Percentiles rank a stretch among this genome's conserved stretches.
phyloP scores from a whole-genome alignment of 1,140 invertebrate genomes.

The Pantala flavescens region DNA sequence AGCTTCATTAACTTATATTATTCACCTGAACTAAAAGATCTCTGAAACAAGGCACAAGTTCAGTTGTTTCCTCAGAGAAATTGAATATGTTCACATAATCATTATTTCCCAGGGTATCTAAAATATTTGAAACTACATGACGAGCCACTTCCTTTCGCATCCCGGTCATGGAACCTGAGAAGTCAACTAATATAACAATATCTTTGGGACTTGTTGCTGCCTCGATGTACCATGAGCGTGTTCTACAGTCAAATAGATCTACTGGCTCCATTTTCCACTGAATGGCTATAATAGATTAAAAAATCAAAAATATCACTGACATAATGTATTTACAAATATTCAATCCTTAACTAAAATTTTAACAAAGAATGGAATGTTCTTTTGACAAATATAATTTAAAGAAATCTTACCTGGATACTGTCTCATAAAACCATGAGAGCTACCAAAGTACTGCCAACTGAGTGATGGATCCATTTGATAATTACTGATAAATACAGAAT shows the following conservation, averaged over 20 bases:
- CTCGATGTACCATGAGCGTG: slow-evolving; percentile 90
- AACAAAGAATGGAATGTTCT: not conserved
- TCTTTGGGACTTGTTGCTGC: slow-evolving; percentile 95
- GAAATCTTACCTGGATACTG: slow-evolving; percentile 69
- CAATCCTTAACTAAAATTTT: no score
- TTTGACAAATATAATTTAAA: slow-evolving; percentile 1
- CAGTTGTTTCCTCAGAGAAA: slow-evolving; percentile 63
- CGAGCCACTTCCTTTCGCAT: slow-evolving; percentile 84
- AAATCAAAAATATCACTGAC: no score
- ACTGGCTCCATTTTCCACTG: slow-evolving; percentile 44
- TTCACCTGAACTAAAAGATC: slow-evolving; percentile 71
- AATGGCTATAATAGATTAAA: slow-evolving; percentile 1
- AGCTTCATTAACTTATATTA: not conserved
- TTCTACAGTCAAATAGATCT: slow-evolving; percentile 80
- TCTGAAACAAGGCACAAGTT: slow-evolving; percentile 78
- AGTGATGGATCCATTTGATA: slow-evolving; percentile 77
- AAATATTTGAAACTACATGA: slow-evolving; percentile 86
- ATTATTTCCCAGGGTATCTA: slow-evolving; percentile 95
- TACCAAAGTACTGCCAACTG: slow-evolving; percentile 96
- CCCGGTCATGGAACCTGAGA: slow-evolving; percentile 91
- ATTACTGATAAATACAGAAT: slow-evolving; percentile 79
- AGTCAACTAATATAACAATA: slow-evolving; percentile 88
- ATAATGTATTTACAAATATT: no score
- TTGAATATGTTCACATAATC: slow-evolving; percentile 96
- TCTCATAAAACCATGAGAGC: slow-evolving; percentile 87